These are phyloP conservation scores for Dolichotis patagonum DNA, from an alignment of 2,113 vertebrate genomes.

Conservation along the genomic window DNA sequence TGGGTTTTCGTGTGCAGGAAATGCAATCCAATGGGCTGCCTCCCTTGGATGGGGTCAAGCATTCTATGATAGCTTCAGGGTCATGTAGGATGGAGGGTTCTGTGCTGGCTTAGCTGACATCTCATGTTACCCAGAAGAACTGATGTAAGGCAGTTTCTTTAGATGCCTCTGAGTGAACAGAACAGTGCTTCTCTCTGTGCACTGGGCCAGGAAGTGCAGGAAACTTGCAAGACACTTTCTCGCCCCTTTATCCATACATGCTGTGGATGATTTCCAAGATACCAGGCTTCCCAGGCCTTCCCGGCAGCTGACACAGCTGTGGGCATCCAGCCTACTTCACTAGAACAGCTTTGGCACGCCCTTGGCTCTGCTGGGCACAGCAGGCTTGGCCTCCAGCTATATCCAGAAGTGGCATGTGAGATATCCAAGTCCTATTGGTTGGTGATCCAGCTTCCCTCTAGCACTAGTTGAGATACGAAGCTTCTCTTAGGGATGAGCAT, in stretches of 20 bases:
- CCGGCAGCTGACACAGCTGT: background rate
- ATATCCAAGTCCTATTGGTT: background rate
- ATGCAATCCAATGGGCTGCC: fast-evolving
- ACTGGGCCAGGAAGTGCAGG: background rate
- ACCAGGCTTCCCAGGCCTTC: background rate
- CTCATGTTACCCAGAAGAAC: background rate
- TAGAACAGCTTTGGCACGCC: background rate
- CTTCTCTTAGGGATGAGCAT: background rate
- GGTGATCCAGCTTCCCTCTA: background rate
- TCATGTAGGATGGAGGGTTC: background rate
- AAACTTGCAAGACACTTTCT: background rate
- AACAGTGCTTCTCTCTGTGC: background rate
- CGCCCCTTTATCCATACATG: background rate
- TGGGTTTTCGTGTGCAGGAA: background rate
- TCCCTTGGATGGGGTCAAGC: background rate
- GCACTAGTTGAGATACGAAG: background rate
- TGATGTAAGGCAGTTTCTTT: too few relatives aligned
- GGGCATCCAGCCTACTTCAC: background rate
- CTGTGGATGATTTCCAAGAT: background rate
- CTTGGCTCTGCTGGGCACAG: too few relatives aligned
- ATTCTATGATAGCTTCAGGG: too few relatives aligned
- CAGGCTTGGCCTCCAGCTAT: background rate
- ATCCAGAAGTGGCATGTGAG: too few relatives aligned
- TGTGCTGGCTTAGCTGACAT: background rate
- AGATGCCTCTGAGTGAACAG: too few relatives aligned